Conservation (phyloP, 2,797 vertebrate genomes). For the Alca torda region DNA sequence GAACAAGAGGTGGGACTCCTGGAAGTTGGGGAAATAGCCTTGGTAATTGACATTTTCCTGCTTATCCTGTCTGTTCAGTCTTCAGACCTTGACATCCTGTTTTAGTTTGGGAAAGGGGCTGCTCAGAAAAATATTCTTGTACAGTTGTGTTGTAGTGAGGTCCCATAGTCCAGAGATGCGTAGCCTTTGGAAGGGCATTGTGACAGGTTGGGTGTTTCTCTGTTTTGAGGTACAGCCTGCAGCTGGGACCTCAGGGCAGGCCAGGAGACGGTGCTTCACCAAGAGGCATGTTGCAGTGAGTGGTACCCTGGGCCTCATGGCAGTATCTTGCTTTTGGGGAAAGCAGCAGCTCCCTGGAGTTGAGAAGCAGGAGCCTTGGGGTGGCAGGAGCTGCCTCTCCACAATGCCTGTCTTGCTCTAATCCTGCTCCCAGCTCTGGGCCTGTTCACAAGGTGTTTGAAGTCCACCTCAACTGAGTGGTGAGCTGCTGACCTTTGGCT, state of each 20-base stretch:
- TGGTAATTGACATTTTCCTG: background rate
- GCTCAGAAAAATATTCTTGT: background rate
- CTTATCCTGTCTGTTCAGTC: background rate
- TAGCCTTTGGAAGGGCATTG: background rate
- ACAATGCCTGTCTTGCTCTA: background rate
- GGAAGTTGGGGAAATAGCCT: background rate
- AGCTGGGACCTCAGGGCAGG: background rate
- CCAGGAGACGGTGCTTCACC: background rate
- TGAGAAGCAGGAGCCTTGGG: background rate
- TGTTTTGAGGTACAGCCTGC: background rate
- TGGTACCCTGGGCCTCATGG: background rate
- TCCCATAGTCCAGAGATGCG: fast-evolving
- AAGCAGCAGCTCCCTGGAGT: background rate
- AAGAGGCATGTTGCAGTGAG: background rate
- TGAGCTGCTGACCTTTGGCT: background rate
- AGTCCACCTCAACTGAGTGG: background rate
- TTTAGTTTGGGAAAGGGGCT: background rate
- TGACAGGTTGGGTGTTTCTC: background rate
- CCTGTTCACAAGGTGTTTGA: background rate
- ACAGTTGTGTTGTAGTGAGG: background rate
- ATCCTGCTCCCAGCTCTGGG: background rate
- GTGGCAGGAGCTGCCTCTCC: background rate
- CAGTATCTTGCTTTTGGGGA: background rate
- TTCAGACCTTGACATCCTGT: background rate
- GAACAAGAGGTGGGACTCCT: background rate